Conservation (phyloP, 2,113 vertebrate species). For the Micronycteris hirsuta region DNA sequence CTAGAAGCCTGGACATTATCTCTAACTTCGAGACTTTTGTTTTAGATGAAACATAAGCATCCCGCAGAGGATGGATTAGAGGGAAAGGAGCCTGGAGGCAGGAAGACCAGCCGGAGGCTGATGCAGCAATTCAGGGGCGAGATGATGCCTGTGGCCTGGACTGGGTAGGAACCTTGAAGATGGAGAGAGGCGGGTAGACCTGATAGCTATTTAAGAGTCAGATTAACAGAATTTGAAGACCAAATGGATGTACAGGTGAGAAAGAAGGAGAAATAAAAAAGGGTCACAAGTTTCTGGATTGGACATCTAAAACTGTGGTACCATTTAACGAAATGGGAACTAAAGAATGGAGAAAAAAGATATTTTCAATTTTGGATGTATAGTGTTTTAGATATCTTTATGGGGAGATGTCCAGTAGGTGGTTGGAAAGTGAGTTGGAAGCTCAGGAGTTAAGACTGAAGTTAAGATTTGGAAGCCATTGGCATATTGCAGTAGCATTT, state of each 20-base stretch:
- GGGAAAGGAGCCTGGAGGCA: slow-evolving; percentile 51
- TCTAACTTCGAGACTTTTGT: slow-evolving; percentile 64
- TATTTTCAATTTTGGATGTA: not conserved
- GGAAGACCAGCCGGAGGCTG: slow-evolving; percentile 57
- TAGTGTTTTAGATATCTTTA: not conserved
- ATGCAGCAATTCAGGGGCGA: not conserved
- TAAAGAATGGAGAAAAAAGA: not conserved
- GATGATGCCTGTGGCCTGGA: not conserved
- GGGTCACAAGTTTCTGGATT: not conserved
- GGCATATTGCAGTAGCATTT: not conserved
- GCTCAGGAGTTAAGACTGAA: not conserved
- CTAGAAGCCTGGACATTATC: slow-evolving; percentile 63
- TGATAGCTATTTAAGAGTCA: not conserved
- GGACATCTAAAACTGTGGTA: not conserved
- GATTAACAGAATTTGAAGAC: not conserved
- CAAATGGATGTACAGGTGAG: not conserved
- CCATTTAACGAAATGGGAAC: not conserved
- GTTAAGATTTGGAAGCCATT: not conserved
- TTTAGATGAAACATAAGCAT: slow-evolving; percentile 60
- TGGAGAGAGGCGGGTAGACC: not conserved
- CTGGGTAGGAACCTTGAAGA: not conserved
- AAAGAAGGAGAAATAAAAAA: slow-evolving; percentile 26
- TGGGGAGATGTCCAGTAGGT: not conserved
- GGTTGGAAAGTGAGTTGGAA: not conserved
- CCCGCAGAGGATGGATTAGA: slow-evolving; percentile 23